Evolutionary conservation across 2,113 vertebrate species (phyloP).

Genomic region (Sebastes fasciatus): DNA sequence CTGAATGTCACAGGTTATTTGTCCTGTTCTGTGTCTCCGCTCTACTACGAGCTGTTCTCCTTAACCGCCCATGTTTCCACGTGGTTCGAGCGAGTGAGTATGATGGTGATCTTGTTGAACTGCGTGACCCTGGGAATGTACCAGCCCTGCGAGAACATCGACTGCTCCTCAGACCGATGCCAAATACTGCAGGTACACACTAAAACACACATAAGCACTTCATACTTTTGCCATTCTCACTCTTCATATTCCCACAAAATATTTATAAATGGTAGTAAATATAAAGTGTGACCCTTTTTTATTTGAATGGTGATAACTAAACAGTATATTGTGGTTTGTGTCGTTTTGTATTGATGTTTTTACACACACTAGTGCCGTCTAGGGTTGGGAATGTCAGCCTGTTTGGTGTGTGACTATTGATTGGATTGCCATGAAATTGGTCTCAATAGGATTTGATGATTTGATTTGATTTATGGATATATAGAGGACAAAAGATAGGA

Average conservation of each 20-base stretch:
- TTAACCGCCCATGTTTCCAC: slow-evolving; percentile 87
- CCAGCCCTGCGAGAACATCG: slow-evolving; percentile 97
- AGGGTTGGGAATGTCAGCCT: too few species aligned
- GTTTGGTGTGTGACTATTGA: too few species aligned
- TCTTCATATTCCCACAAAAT: neutral
- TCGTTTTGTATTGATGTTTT: neutral
- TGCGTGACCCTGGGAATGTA: slow-evolving; percentile 98
- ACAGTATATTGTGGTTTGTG: neutral
- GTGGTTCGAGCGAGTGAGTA: slow-evolving; percentile 97
- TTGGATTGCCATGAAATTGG: too few species aligned
- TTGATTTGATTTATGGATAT: too few species aligned
- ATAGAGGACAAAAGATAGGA: too few species aligned
- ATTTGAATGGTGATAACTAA: neutral
- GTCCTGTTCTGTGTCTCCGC: neutral
- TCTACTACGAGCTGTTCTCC: slow-evolving; percentile 57
- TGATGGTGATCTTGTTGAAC: slow-evolving; percentile 98
- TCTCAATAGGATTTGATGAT: too few species aligned
- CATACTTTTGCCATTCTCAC: too few species aligned
- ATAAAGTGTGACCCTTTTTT: too few species aligned
- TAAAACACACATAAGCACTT: slow-evolving; percentile 17
- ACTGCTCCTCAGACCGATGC: slow-evolving; percentile 95
- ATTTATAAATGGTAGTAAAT: too few species aligned
- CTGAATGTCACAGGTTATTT: too few species aligned
- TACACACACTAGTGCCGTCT: neutral
- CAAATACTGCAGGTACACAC: slow-evolving; percentile 94